Evolutionary conservation across 2,113 vertebrate genomes (phyloP).

Genomic region (Copsychus sechellarum): DNA sequence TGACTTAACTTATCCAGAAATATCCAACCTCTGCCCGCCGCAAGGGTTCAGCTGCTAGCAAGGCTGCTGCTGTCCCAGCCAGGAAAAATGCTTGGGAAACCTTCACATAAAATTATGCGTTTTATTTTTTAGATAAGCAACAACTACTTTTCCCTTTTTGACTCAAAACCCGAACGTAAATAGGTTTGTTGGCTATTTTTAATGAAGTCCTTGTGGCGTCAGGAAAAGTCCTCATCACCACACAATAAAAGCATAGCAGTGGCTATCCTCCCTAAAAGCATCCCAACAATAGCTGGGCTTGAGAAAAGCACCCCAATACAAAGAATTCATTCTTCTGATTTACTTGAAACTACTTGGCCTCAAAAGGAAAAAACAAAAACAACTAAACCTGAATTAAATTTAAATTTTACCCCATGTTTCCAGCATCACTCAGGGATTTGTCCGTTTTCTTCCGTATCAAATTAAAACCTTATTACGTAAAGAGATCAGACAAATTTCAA

Average conservation of each 20-base stretch:
- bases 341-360: conserved; percentile 78
- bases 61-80: neutral
- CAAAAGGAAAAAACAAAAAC: conserved; percentile 48
- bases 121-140: neutral
- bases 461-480: neutral
- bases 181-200: conserved; percentile 67
- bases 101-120: neutral
- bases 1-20: neutral
- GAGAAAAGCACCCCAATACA: conserved; percentile 77
- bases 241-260: conserved; percentile 73
- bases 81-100: neutral
- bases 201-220: conserved; percentile 71
- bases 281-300: conserved; percentile 79
- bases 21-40: accelerated
- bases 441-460: neutral
- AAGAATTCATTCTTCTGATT: conserved; percentile 83
- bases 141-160: neutral
- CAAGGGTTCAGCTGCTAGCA: neutral
- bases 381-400: conserved; percentile 8
- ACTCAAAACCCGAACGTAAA: conserved; percentile 2
- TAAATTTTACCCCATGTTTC: conserved; percentile 20
- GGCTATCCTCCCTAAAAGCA: conserved; percentile 70
- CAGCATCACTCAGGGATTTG: neutral
- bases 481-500: conserved; percentile 12
- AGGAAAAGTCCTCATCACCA: conserved; percentile 59